Base-by-base conservation (phyloP, 2,888 invertebrate genomes). In the Neoscelio sp. region DNA sequence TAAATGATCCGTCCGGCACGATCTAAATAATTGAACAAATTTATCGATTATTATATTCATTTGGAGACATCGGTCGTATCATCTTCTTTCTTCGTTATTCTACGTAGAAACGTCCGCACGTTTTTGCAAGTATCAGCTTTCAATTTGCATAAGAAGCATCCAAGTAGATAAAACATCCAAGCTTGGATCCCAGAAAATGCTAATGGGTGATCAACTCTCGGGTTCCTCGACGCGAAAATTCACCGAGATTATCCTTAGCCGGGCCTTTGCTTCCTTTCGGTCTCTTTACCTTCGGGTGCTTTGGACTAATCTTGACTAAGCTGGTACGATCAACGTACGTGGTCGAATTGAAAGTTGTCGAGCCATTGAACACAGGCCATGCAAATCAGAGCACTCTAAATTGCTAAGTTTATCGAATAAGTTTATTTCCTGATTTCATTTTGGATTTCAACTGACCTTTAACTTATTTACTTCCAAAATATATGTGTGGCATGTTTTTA, bases 131-230 rank as follows among this genome's bases (percentile, higher is more conserved):
- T 44, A 54, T 65, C 52, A 52, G 64, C 26, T 77, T 70, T 56
- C 83, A 86, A 87, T 88, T 88, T 87, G 84, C 87, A 87, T 88
- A 85, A 86, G 83, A 85, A 84, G 81, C 62, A 75, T 60, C 26
- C 42, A 75, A 70, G 77, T 65, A 56, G 83, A 81, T 85, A 83
- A 84, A 86, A 83, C 81, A 82, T 67, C 40, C 68, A 30, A 50
- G 40, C 40, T 20, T 44, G 46, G 54, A 58, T 54, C 76, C 65
- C 50, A 73, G 81, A 82, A 85, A 86, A 86, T 83, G 80, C 83
- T 87, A 88, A 89, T 88, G 88, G 88, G 85, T 87, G 86, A 88
- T 87, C 84, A 87, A 87, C 79, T 78, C 80, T 54, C 46, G 62
- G 56, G 23, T 68, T 62, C 28, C 62, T 60, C 68, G 70, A 33